phyloP scores from a whole-genome alignment of 1,140 invertebrate species.

The Potamilus streckersoni region DNA sequence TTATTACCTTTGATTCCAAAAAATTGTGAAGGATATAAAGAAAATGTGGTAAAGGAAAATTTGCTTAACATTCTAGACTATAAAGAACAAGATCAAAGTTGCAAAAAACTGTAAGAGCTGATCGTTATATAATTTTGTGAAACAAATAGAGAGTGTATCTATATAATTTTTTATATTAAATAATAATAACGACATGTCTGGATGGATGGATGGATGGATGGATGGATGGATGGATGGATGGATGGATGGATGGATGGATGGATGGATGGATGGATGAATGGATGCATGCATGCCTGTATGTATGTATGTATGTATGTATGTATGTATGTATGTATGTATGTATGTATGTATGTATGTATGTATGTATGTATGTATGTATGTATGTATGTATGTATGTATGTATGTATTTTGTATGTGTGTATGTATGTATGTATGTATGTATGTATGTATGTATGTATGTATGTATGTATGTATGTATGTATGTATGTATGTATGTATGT shows the following conservation, averaged over 20 bases:
- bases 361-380: slow-evolving; percentile 31
- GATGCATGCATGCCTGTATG: slow-evolving; percentile 16
- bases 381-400: slow-evolving; percentile 30
- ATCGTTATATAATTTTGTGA: no score
- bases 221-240: no score
- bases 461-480: no score
- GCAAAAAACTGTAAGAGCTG: slow-evolving; percentile 4
- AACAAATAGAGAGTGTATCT: no score
- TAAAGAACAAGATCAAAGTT: no score
- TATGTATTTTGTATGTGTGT: slow-evolving; percentile 29
- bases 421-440: slow-evolving; percentile 21
- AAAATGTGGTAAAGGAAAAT: slow-evolving; percentile 1
- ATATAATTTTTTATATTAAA: no score
- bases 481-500: no score
- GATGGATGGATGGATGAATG: no score
- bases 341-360: slow-evolving; percentile 31
- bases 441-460: slow-evolving; percentile 30
- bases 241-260: no score
- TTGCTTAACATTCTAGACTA: slow-evolving; percentile 2
- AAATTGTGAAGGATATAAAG: slow-evolving; percentile 2
- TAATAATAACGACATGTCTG: no score
- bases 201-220: no score
- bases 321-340: slow-evolving; percentile 31
- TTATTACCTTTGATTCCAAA: no score
- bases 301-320: slow-evolving; percentile 27